Evolutionary conservation across 2,113 vertebrate species (phyloP), one percentile per base, ranked within the genome.

Genomic region (Hippolais icterina): DNA sequence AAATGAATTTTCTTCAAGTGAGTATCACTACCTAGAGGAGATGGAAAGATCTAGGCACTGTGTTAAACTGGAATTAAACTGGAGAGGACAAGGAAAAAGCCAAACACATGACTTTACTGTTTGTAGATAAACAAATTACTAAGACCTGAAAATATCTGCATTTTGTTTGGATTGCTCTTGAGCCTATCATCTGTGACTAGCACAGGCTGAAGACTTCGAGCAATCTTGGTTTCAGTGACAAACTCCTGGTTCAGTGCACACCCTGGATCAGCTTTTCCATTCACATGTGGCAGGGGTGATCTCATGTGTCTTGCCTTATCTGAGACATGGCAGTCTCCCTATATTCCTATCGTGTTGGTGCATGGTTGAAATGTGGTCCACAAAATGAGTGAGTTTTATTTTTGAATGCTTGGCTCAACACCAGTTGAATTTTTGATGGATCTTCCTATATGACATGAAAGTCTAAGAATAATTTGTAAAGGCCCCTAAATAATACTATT

Each of bases 1-100:
- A 96, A 96, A 90, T 95, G 85, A 84, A 92, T 89, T 93, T 92
- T 87, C 76, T 44, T 89, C 17, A 46, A 44, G 33, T 84, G 35
- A 85, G 23, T 65, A 71, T 87, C 75, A 84, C 66, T 79, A 3
- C 33, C 46, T 33, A 50, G 27, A 92, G 10, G 28, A 69, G 24
- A 60, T 10, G 4, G 29, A 54, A 64, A 54, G 35, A 77, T 54
- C 56, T 64, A 93, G 65, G 17, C 50, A 46, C 35, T 78, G 52
- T 79, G 86, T 87, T 94, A 50, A 85, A 85, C 80, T 86, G 56
- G 64, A 94, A 91, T 64, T 63, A 65, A n/a, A n/a, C 24, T 66
- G 15, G 75, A 83, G 60, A 82, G 11, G 42, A 76, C 7, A 42
- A 77, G n/a, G 9, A 16, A 76, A 94, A 90, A 66, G 15, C 29